phyloP scores from a whole-genome alignment of 1,140 invertebrate genomes.

The Drosophila takahashii region DNA sequence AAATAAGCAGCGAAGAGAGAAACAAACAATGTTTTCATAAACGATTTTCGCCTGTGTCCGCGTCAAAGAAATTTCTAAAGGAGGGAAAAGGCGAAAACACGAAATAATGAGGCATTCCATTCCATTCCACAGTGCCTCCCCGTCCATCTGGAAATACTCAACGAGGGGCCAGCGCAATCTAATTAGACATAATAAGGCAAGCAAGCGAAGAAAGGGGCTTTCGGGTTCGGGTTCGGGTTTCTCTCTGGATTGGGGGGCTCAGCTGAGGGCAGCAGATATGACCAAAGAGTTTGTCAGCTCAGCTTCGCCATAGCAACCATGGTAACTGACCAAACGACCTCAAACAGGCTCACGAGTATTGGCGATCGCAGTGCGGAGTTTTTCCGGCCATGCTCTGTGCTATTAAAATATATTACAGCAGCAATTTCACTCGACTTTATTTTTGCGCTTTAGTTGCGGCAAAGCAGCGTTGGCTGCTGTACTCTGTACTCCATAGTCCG shows the following conservation, averaged over 20 bases:
- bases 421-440: constrained; percentile 78
- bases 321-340: constrained; percentile 52
- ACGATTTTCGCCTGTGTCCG: constrained; percentile 30
- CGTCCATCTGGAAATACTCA: constrained; percentile 21
- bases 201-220: constrained; percentile 12
- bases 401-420: constrained; percentile 81
- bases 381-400: constrained; percentile 62
- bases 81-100: constrained; percentile 20
- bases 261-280: constrained; percentile 51
- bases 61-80: constrained; percentile 18
- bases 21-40: constrained; percentile 37
- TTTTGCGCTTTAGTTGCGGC: constrained; percentile 66
- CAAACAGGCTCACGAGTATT: constrained; percentile 37
- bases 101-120: constrained; percentile 47
- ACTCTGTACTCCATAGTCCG: neutral
- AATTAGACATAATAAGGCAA: constrained; percentile 81
- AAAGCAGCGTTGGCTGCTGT: constrained; percentile 4
- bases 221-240: neutral
- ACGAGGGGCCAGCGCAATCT: constrained; percentile 60
- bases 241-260: neutral
- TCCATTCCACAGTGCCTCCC: constrained; percentile 24
- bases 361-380: constrained; percentile 48
- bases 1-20: constrained; percentile 6
- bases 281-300: constrained; percentile 45
- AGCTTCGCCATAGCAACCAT: neutral